These are phyloP conservation scores for Malacoctenus gilli DNA, from an alignment of 2,797 vertebrate species.

Conservation along the genomic window DNA sequence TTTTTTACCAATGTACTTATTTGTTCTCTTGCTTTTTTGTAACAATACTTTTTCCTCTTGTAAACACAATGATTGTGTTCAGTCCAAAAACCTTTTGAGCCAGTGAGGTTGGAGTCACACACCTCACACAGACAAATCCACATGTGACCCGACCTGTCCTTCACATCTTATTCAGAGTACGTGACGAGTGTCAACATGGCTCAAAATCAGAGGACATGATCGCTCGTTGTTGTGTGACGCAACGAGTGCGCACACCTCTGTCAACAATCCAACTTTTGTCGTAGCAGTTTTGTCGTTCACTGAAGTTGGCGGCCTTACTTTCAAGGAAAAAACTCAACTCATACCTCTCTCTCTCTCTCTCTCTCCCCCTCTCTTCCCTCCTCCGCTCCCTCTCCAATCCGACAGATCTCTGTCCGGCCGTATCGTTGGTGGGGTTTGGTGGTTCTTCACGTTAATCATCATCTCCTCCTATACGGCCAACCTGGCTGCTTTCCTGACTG, in stretches of 20 bases:
- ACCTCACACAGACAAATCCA: constrained; percentile 22
- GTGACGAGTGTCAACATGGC: constrained; percentile 38
- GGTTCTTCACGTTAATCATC: constrained; percentile 99
- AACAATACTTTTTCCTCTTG: too few species aligned
- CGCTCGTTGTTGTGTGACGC: neutral
- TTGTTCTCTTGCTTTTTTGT: too few species aligned
- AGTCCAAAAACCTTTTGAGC: too few species aligned
- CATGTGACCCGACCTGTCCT: constrained; percentile 18
- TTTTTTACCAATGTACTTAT: too few species aligned
- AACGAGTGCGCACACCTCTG: neutral
- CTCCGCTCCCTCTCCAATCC: too few species aligned
- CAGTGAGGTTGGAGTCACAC: neutral
- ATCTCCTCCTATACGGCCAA: constrained; percentile 99
- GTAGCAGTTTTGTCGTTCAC: neutral
- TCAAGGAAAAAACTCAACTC: too few species aligned
- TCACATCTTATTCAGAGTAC: constrained; percentile 16
- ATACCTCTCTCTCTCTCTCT: too few species aligned
- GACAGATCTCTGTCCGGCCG: constrained; percentile 98
- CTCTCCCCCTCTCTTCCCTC: too few species aligned
- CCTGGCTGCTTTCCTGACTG: constrained; percentile 99
- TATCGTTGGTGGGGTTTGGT: constrained; percentile 99
- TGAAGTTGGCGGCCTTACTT: too few species aligned
- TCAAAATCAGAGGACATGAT: constrained; percentile 20
- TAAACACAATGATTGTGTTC: too few species aligned
- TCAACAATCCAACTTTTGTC: neutral